Evolutionary conservation across 2,113 vertebrate genomes (phyloP).

Genomic region (Murina feae): DNA sequence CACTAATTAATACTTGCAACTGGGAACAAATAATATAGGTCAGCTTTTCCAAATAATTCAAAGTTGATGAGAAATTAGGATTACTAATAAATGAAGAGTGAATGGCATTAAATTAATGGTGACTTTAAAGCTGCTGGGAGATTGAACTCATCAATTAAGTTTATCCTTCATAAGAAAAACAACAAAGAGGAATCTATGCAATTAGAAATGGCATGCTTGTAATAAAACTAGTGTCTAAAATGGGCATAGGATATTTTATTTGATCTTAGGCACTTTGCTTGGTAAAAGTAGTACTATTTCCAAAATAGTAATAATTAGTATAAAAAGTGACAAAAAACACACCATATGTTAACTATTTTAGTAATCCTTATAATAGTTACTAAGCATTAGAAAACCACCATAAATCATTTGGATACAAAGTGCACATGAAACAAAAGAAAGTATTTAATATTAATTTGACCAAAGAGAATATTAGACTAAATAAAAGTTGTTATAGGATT

Average conservation of each 20-base stretch:
- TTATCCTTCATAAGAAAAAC: conserved; percentile 58
- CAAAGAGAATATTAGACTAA: neutral
- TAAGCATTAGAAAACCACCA: neutral
- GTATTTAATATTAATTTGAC: neutral
- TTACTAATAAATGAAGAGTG: conserved; percentile 69
- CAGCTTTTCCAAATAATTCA: conserved; percentile 57
- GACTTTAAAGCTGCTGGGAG: conserved; percentile 57
- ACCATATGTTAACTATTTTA: neutral
- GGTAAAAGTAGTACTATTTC: neutral
- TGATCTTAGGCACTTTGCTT: neutral
- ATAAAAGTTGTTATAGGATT: neutral
- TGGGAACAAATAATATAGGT: conserved; percentile 45
- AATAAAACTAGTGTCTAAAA: conserved; percentile 33
- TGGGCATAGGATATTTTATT: neutral
- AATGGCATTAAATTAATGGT: conserved; percentile 64
- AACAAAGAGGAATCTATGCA: conserved; percentile 22
- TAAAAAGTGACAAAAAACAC: neutral
- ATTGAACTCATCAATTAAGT: conserved; percentile 50
- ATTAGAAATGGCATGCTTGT: conserved; percentile 1
- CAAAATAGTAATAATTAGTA: neutral
- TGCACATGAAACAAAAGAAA: neutral
- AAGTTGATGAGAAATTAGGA: conserved; percentile 52
- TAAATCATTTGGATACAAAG: neutral
- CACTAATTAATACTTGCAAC: conserved; percentile 59
- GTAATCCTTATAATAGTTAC: neutral